Conservation (phyloP, 2,888 invertebrate species). For the Abscondita cerata region DNA sequence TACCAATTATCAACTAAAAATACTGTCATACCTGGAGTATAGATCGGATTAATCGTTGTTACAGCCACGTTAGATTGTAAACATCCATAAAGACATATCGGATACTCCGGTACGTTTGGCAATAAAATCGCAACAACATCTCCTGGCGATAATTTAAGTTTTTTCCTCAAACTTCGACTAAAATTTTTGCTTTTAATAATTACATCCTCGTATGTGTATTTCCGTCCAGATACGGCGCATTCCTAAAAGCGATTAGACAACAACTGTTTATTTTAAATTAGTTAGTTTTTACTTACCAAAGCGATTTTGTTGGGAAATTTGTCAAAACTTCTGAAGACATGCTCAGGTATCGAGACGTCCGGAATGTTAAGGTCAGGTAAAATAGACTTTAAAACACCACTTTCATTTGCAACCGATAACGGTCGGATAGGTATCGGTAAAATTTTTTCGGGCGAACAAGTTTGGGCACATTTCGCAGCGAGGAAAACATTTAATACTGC, state of each 20-base stretch:
- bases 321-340: constrained; percentile 62
- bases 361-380: constrained; percentile 64
- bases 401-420: no score
- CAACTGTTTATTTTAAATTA: not conserved
- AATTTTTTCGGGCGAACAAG: not conserved
- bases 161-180: constrained; percentile 61
- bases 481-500: not conserved
- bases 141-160: constrained; percentile 70
- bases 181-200: constrained; percentile 70
- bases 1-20: no score
- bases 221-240: constrained; percentile 66
- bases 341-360: constrained; percentile 63
- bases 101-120: constrained; percentile 80
- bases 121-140: constrained; percentile 75
- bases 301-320: constrained; percentile 65
- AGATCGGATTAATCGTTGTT: constrained; percentile 78
- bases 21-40: constrained; percentile 62
- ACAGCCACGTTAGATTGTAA: constrained; percentile 73
- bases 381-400: constrained; percentile 49
- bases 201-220: constrained; percentile 74
- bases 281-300: constrained; percentile 64
- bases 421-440: no score
- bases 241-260: constrained; percentile 17
- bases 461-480: not conserved
- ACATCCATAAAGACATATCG: constrained; percentile 70